Base-by-base conservation (phyloP, 2,888 invertebrate species). In the Troglohyphantes excavatus region DNA sequence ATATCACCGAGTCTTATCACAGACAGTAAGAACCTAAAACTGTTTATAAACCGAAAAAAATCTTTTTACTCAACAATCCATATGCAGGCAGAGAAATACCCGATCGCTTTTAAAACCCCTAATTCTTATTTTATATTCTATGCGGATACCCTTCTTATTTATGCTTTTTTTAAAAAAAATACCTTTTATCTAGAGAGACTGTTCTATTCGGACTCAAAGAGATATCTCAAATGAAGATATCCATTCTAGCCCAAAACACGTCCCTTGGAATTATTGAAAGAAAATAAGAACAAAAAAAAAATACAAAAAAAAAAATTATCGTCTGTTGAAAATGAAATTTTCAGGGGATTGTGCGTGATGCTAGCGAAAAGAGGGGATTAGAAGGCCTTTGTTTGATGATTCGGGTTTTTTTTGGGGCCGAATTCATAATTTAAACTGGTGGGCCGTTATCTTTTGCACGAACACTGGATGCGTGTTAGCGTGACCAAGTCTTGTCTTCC, bases 241-340 rank as follows among this genome's bases (percentile, higher is more conserved):
- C 21, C 6, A 65, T 65, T 65, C 17, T 65, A 13, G 27, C 65
- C 65, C 23, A 9, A 27, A 65, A 27, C 65, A 65, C 65, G 65
- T 65, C 5, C 27, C 13, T 2, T 13, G 26, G 27, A 65, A 27
- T 65, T 65, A 23, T 65, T 23, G 26, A 65, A 65, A 65, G 17
- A 19, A 23, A 11, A 27, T 23, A 61, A 61, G 9, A 65, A 27
- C 17, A 53, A 53, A 53, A n/a, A 53, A n/a, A 53, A 53, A 53
- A 39, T 39, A n/a, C n/a, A 53, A 53, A 53, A 53, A 27, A 65
- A 27, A 27, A 21, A 65, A 65, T 65, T 23, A 65, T 65, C 65
- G 65, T 23, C 65, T 65, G 65, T 65, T 65, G 65, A 65, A 61
- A 53, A 65, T 65, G 65, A 27, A 65, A 65, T 65, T 65, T 65